A percentile compares a stretch with the other conserved stretches of the same genome.
Conservation (phyloP, 1,140 invertebrate species). For the Parasteatoda tepidariorum region DNA sequence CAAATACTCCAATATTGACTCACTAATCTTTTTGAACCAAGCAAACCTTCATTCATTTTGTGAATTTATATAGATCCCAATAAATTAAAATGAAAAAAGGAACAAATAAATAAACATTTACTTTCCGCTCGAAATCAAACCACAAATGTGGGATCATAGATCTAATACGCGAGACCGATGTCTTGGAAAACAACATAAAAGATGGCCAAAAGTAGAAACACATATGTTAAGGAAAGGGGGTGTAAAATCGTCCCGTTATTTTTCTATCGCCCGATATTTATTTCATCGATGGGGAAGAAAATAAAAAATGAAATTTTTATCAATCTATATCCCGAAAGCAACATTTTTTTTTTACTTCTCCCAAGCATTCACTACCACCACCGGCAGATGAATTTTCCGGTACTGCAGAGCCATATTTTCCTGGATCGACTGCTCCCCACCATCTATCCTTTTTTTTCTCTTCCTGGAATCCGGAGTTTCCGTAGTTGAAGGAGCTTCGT, state of each 20-base stretch:
- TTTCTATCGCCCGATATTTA: background rate
- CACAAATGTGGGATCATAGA: background rate
- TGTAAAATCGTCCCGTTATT: background rate
- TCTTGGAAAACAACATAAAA: background rate
- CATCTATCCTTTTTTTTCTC: background rate
- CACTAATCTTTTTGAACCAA: no score
- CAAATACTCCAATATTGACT: no score
- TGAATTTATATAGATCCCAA: no score
- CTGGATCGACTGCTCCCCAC: background rate
- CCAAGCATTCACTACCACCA: background rate
- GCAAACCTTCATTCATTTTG: no score
- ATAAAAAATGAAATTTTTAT: conserved; percentile 16
- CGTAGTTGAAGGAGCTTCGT: background rate
- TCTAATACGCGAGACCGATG: background rate
- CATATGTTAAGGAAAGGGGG: background rate
- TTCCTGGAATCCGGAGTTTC: background rate
- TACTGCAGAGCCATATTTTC: conserved; percentile 15
- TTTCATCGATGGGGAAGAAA: background rate
- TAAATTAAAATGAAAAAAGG: no score
- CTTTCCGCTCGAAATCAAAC: no score
- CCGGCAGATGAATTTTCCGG: conserved; percentile 3
- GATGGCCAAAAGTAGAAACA: background rate
- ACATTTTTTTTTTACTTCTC: conserved; percentile 4
- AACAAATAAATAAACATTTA: no score
- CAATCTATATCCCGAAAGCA: conserved; percentile 5